These are phyloP conservation scores for Cryptus armator DNA, from an alignment of 2,888 invertebrate genomes.

Conservation along the genomic window DNA sequence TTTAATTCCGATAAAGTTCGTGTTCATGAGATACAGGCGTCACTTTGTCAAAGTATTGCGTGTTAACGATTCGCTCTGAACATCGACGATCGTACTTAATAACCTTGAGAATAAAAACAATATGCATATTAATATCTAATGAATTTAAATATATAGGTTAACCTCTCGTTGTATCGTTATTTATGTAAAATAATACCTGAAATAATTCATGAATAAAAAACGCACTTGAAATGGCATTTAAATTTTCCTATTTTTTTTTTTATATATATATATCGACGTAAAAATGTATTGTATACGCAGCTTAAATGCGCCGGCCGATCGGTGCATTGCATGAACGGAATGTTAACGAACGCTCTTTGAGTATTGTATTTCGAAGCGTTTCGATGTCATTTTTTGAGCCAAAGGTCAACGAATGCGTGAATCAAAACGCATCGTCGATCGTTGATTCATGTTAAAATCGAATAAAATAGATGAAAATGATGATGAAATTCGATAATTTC, in stretches of 20 bases:
- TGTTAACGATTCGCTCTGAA: too few species aligned
- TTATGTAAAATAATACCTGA: not conserved
- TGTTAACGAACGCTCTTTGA: slow-evolving; percentile 29
- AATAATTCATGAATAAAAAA: not conserved
- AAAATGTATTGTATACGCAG: too few species aligned
- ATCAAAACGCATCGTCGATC: slow-evolving; percentile 21
- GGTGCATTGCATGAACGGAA: not conserved
- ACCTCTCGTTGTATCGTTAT: not conserved
- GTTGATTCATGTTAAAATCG: not conserved
- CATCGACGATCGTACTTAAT: too few species aligned
- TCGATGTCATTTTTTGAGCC: slow-evolving; percentile 11
- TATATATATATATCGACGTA: not conserved
- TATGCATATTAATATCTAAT: too few species aligned
- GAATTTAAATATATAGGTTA: too few species aligned
- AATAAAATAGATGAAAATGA: slow-evolving; percentile 14
- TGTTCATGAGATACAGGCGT: not conserved
- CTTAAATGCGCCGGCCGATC: slow-evolving; percentile 3
- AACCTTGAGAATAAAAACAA: too few species aligned
- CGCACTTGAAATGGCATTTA: not conserved
- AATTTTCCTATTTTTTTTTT: not conserved
- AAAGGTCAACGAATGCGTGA: slow-evolving; percentile 24
- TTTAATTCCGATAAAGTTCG: not conserved
- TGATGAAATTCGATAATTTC: slow-evolving; percentile 37
- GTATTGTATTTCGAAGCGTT: slow-evolving; percentile 44
- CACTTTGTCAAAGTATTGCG: not conserved